These are phyloP conservation scores for Xenopus laevis DNA, from an alignment of 2,113 vertebrate genomes.

Conservation along the genomic window DNA sequence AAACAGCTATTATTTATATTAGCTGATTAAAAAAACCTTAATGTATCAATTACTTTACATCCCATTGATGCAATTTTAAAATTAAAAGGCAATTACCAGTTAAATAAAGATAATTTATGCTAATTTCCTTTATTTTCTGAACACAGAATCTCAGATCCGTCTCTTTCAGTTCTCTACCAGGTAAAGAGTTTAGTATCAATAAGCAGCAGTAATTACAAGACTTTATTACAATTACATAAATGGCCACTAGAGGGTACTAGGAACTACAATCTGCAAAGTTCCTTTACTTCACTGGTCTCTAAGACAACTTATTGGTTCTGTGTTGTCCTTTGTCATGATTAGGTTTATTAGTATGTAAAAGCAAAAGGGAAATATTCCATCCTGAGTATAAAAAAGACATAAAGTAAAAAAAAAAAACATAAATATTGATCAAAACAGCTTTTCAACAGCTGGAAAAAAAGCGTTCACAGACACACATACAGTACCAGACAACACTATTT, in stretches of 20 bases:
- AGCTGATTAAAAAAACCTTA: background rate
- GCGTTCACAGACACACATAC: too few species aligned
- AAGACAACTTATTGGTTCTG: slow-evolving; percentile 27
- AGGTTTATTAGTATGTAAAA: slow-evolving; percentile 14
- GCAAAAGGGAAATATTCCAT: background rate
- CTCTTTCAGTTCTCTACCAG: background rate
- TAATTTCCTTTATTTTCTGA: background rate
- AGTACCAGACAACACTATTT: too few species aligned
- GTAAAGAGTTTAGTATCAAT: background rate
- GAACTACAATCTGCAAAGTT: slow-evolving; percentile 22
- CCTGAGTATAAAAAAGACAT: too few species aligned
- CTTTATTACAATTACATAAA: background rate
- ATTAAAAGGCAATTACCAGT: background rate
- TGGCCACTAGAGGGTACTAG: slow-evolving; percentile 35
- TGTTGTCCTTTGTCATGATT: slow-evolving; percentile 14
- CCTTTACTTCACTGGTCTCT: background rate
- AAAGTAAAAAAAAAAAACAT: too few species aligned
- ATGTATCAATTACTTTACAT: background rate
- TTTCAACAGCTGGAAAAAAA: too few species aligned
- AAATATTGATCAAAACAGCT: too few species aligned
- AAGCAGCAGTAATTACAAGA: background rate
- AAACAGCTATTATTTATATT: too few species aligned
- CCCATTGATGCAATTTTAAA: background rate
- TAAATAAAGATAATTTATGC: too few species aligned
- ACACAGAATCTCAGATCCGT: background rate